These are phyloP conservation scores for Caenorhabditis sinica DNA, from an alignment of 2,888 invertebrate species.

Conservation along the genomic window DNA sequence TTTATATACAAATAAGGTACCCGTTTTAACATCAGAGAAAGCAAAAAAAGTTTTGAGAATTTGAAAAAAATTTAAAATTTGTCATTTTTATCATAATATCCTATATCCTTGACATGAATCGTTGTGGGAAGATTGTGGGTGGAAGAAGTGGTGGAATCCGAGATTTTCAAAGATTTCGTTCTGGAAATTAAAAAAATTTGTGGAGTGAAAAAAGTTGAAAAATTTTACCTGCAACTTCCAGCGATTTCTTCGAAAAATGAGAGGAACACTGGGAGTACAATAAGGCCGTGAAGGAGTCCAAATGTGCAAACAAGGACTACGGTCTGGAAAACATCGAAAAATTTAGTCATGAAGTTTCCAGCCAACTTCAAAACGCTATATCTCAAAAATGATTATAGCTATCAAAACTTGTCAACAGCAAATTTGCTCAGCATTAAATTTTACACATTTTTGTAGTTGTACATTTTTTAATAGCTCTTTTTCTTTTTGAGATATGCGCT, in stretches of 20 bases:
- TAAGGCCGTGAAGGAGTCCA: conserved; percentile 75
- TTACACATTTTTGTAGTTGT: too few species aligned
- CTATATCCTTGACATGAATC: conserved; percentile 19
- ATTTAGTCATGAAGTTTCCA: not conserved
- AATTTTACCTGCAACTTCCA: conserved; percentile 24
- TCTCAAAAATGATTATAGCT: not conserved
- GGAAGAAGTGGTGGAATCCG: conserved; percentile 4
- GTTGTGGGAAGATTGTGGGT: conserved; percentile 21
- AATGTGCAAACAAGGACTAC: conserved; percentile 75
- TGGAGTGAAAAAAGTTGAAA: not conserved
- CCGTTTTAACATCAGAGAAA: not conserved
- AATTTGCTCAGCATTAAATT: too few species aligned
- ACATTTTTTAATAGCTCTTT: too few species aligned
- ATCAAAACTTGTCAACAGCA: not conserved
- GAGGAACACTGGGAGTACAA: conserved; percentile 75
- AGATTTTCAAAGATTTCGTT: conserved; percentile 14
- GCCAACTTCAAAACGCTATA: not conserved
- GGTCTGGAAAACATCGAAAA: conserved; percentile 58
- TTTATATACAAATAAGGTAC: too few species aligned
- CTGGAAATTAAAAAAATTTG: not conserved
- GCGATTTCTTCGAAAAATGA: conserved; percentile 59
- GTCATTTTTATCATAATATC: conserved; percentile 7
- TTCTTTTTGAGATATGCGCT: too few species aligned
- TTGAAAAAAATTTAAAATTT: conserved; percentile 15
- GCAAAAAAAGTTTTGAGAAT: not conserved